A percentile compares a stretch with the other conserved stretches of the same genome.
Conservation (phyloP, 2,113 vertebrate genomes). For the Lophochroa leadbeateri region DNA sequence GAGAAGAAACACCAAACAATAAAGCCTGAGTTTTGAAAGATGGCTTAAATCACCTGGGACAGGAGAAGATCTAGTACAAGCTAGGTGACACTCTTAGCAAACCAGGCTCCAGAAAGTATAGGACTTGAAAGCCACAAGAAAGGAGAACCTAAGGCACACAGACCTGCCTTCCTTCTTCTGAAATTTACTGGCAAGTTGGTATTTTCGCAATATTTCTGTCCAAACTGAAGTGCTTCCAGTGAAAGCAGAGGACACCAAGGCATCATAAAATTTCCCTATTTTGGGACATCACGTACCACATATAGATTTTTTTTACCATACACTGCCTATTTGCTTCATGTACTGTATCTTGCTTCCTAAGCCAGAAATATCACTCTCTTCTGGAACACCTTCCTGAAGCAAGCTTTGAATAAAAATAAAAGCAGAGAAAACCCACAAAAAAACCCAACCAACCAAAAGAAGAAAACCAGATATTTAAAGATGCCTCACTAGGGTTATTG, state of each 20-base stretch:
- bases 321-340: neutral
- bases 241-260: neutral
- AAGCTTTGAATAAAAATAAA: neutral
- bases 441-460: neutral
- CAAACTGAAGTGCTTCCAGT: neutral
- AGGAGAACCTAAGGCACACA: neutral
- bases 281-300: neutral
- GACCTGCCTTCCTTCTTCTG: neutral
- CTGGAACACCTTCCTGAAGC: neutral
- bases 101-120: neutral
- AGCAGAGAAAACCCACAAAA: neutral
- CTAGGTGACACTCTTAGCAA: neutral
- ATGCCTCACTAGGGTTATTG: neutral
- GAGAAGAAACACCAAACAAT: neutral
- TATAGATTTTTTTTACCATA: neutral
- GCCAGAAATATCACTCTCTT: neutral
- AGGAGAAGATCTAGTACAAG: neutral
- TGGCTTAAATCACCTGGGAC: neutral
- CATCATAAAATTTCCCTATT: neutral
- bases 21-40: neutral
- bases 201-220: neutral
- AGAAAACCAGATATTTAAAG: neutral
- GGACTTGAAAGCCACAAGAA: neutral
- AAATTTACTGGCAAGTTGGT: neutral
- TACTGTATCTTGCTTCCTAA: neutral